A percentile compares a stretch with the other conserved stretches of the same genome.
Conservation (phyloP, 1,140 invertebrate genomes). For the Prorops nasuta region DNA sequence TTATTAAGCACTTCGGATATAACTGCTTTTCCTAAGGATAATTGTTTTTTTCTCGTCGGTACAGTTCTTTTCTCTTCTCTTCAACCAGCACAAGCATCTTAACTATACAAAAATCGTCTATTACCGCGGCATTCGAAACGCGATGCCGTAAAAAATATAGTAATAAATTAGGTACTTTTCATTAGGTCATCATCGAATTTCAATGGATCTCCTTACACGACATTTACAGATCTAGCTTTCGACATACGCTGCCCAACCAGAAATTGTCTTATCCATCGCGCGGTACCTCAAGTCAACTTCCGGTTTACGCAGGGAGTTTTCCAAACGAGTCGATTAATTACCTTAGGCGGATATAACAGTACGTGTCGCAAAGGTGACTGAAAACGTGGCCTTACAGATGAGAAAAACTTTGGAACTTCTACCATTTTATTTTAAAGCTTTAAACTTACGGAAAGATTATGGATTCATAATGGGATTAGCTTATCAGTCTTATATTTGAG, state of each 20-base stretch:
- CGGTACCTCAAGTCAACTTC: too few relatives aligned
- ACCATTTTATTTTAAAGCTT: conserved; percentile 42
- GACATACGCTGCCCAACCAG: not conserved
- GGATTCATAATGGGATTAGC: conserved; percentile 53
- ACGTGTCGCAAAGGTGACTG: conserved; percentile 24
- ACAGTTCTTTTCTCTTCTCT: too few relatives aligned
- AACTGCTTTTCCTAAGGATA: too few relatives aligned
- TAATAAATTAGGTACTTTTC: conserved; percentile 31
- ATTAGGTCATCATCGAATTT: conserved; percentile 46
- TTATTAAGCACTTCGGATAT: too few relatives aligned
- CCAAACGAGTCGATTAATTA: too few relatives aligned
- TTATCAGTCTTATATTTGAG: conserved; percentile 58
- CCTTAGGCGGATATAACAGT: conserved; percentile 28
- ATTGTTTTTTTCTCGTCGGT: too few relatives aligned
- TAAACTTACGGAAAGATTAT: conserved; percentile 51
- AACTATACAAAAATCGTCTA: too few relatives aligned
- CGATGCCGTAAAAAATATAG: too few relatives aligned
- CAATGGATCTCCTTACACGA: too few relatives aligned
- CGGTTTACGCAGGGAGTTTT: too few relatives aligned
- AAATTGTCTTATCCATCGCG: conserved; percentile 21
- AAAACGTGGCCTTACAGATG: conserved; percentile 25
- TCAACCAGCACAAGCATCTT: too few relatives aligned
- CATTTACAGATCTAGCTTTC: not conserved
- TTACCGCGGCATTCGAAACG: too few relatives aligned
- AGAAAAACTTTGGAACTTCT: conserved; percentile 47